These are phyloP conservation scores for Enchytraeus crypticus DNA, from an alignment of 2,888 invertebrate species.

Conservation along the genomic window DNA sequence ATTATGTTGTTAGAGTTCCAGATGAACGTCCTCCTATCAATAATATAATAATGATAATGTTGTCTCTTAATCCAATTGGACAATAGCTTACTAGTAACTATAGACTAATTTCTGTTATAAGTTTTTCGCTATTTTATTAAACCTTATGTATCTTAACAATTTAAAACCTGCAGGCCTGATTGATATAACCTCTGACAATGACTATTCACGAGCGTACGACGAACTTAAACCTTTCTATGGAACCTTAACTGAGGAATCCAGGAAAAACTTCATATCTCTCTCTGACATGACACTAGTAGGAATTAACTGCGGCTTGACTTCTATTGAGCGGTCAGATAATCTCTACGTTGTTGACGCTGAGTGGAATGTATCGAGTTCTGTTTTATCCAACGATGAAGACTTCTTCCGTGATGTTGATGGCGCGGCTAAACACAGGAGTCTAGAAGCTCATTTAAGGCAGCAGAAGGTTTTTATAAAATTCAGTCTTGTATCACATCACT, in stretches of 20 bases:
- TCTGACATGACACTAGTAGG: constrained; percentile 37
- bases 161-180: constrained; percentile 33
- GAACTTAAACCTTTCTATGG: constrained; percentile 35
- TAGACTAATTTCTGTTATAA: too few species aligned
- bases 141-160: too few species aligned
- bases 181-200: constrained; percentile 43
- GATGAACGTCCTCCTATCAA: too few species aligned
- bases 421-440: neutral
- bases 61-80: too few species aligned
- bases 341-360: constrained; percentile 40
- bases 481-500: too few species aligned
- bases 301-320: constrained; percentile 39
- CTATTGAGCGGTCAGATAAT: constrained; percentile 35
- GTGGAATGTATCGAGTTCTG: constrained; percentile 34
- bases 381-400: neutral
- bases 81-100: too few species aligned
- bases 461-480: neutral
- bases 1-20: too few species aligned
- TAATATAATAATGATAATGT: too few species aligned
- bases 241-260: constrained; percentile 39
- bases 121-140: too few species aligned
- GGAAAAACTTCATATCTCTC: constrained; percentile 42
- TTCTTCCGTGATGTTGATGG: neutral
- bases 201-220: constrained; percentile 36
- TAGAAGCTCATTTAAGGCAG: neutral